These are phyloP conservation scores for Anguilla anguilla DNA, from an alignment of 2,797 vertebrate species.

Conservation along the genomic window DNA sequence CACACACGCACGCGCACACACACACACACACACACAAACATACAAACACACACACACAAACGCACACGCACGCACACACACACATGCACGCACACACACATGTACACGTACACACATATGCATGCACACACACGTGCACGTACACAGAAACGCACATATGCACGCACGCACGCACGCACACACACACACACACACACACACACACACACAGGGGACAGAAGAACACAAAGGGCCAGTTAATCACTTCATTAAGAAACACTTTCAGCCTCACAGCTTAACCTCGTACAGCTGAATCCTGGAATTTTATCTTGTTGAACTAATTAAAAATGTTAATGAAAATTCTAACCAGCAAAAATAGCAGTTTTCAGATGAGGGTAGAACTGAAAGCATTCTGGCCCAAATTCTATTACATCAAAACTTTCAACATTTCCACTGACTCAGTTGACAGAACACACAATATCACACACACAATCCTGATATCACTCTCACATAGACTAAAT, in stretches of 20 bases:
- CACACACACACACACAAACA: not conserved
- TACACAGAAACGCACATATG: not conserved
- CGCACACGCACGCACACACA: not conserved
- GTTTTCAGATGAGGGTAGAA: not conserved
- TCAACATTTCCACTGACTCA: not conserved
- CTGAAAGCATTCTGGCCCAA: not conserved
- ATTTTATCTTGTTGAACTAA: not conserved
- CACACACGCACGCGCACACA: not conserved
- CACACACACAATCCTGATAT: too few relatives aligned
- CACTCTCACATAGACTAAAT: not conserved
- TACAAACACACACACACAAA: not conserved
- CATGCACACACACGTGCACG: not conserved
- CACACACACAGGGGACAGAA: not conserved
- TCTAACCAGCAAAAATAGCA: not conserved
- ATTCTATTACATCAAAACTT: not conserved
- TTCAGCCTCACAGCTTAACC: not conserved
- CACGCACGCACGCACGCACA: not conserved
- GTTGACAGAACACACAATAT: not conserved
- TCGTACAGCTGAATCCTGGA: not conserved
- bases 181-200: not conserved
- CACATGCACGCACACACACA: not conserved
- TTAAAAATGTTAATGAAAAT: slow-evolving; percentile 22
- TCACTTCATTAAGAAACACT: slow-evolving; percentile 1
- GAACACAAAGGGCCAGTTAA: not conserved
- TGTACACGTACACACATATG: not conserved